These are phyloP conservation scores for Bombus terrestris DNA, from an alignment of 1,140 invertebrate species.

Conservation along the genomic window DNA sequence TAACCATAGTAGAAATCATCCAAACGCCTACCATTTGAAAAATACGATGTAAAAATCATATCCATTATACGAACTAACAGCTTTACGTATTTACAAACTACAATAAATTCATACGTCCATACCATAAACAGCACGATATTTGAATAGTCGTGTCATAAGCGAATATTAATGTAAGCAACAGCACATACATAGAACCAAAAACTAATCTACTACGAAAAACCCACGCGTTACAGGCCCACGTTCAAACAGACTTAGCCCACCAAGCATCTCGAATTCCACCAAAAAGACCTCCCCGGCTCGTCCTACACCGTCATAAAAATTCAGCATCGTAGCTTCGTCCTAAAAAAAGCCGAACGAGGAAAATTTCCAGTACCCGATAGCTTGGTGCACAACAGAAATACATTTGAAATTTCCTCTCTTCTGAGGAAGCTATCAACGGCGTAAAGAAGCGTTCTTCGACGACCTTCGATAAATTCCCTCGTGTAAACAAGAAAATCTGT, in stretches of 20 bases:
- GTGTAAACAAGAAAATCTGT: constrained; percentile 18
- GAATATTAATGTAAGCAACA: too few relatives aligned
- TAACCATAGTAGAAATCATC: not conserved
- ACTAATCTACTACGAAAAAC: not conserved
- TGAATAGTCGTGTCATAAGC: not conserved
- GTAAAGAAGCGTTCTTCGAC: not conserved
- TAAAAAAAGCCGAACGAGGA: not conserved
- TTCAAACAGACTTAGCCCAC: too few relatives aligned
- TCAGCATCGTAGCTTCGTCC: not conserved
- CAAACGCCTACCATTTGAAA: too few relatives aligned
- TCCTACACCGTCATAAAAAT: not conserved
- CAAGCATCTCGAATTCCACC: not conserved
- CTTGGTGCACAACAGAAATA: not conserved
- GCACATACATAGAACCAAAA: too few relatives aligned
- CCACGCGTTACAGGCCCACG: not conserved
- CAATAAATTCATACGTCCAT: not conserved
- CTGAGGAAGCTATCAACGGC: not conserved
- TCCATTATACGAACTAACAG: not conserved
- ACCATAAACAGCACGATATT: not conserved
- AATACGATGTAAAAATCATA: not conserved
- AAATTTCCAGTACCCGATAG: not conserved
- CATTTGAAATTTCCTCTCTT: not conserved
- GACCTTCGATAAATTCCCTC: not conserved
- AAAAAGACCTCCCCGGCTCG: not conserved
- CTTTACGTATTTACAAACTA: not conserved